Base-by-base conservation (phyloP, 2,888 invertebrate genomes). In the Ditylenchus weischeri region DNA sequence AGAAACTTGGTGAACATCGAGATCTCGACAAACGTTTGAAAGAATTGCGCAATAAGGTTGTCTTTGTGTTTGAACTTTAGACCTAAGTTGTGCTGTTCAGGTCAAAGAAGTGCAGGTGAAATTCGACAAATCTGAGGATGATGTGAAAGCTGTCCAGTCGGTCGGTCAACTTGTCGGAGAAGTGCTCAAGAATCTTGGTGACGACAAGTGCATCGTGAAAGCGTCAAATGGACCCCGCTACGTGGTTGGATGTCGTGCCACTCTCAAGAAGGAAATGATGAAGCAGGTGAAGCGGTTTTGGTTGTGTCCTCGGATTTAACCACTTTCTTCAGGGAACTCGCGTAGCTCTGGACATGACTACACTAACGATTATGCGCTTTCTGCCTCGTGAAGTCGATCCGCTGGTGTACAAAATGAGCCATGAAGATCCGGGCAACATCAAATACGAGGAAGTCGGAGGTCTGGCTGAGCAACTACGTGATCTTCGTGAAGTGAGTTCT, bases 91-190 rank as follows among this genome's bases (percentile, higher is more conserved):
- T 49, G 57, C 89, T 83, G 93, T 95, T 81, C 92, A 94, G 84
- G 86, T 95, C 36, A 93, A 93, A 85, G 94, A 96, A 80, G 87
- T 96, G 48, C 94, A 93, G 1, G 98, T 98, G 84, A 92, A 95
- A 79, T 96, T 94, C 85, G 96, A 99, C 83, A 99, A 98, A 85
- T 96, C 96, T 69, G 98, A 98, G 85, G 98, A 98, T 87, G 96
- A 98, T 85, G 86, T 98, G 65, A 98, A 98, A 86, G 96, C 98
- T 13, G 85, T 98, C 61, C 98, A 98, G 85, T 96, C 96, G 85
- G 98, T 98, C 74, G 98, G 98, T 0, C 96, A 90, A 87, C 98
- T 98, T 84, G 96, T 98, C 57, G 98, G 98, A 8, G 98, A 98
- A 86, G 96, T 99, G 1, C 86, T 98, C 60, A 98, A 98, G 84